These are phyloP conservation scores for Mungos mungo DNA, from an alignment of 2,113 vertebrate species.

Conservation along the genomic window DNA sequence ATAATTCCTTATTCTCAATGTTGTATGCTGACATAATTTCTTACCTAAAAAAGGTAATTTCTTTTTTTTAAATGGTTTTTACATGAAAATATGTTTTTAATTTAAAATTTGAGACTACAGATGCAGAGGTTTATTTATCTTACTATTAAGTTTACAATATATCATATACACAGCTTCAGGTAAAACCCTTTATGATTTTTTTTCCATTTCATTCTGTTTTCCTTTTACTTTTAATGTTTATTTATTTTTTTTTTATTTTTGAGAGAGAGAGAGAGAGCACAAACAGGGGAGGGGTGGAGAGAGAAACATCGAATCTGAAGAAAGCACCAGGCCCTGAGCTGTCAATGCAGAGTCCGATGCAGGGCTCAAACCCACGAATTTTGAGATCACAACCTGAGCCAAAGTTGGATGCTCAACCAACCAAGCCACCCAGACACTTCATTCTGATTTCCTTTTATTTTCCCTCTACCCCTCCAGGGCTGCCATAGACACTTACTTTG, in stretches of 20 bases:
- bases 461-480: not conserved
- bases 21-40: not conserved
- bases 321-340: too few species aligned
- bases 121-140: not conserved
- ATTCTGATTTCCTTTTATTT: not conserved
- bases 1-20: not conserved
- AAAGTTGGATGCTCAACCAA: too few species aligned
- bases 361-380: too few species aligned
- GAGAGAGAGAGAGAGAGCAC: too few species aligned
- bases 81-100: not conserved
- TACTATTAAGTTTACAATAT: not conserved
- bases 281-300: too few species aligned
- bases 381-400: too few species aligned
- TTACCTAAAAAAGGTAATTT: not conserved
- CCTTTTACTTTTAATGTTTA: not conserved
- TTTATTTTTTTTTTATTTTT: too few species aligned
- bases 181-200: not conserved
- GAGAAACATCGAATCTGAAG: too few species aligned
- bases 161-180: not conserved
- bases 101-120: not conserved
- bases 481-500: not conserved
- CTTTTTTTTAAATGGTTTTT: not conserved
- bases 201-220: not conserved
- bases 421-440: too few species aligned
- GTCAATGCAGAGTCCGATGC: too few species aligned